Conservation (phyloP, 2,797 vertebrate species). For the Arnoldichthys spilopterus region DNA sequence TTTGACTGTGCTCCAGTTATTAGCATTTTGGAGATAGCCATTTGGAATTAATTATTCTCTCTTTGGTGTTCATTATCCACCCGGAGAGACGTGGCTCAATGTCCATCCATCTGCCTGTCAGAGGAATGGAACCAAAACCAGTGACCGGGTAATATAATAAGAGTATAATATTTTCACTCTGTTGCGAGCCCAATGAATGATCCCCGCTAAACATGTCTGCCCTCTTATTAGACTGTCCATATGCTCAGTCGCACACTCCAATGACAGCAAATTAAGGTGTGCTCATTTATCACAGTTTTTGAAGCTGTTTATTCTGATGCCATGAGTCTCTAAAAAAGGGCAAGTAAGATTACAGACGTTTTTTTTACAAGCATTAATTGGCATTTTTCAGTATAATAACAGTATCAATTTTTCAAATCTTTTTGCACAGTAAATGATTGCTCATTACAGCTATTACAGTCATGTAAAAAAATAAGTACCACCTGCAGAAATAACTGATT, state of each 20-base stretch:
- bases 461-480: too few species aligned
- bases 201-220: neutral
- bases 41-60: conserved; percentile 62
- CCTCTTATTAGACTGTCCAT: neutral
- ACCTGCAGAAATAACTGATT: too few species aligned
- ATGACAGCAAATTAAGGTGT: neutral
- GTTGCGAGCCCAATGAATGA: neutral
- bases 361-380: too few species aligned
- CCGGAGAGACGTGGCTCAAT: conserved; percentile 4
- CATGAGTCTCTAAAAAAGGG: neutral
- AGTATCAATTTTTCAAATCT: too few species aligned
- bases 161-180: conserved; percentile 2
- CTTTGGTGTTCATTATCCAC: conserved; percentile 52
- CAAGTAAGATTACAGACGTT: neutral
- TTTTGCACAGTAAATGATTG: too few species aligned
- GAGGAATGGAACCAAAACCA: conserved; percentile 3
- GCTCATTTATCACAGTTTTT: conserved; percentile 2
- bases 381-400: neutral
- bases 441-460: too few species aligned
- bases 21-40: conserved; percentile 63
- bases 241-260: neutral
- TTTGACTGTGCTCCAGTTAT: conserved; percentile 45
- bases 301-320: conserved; percentile 2
- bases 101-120: conserved; percentile 39
- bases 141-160: neutral